Conservation (phyloP, 1,140 invertebrate species). For the Penaeus indicus region DNA sequence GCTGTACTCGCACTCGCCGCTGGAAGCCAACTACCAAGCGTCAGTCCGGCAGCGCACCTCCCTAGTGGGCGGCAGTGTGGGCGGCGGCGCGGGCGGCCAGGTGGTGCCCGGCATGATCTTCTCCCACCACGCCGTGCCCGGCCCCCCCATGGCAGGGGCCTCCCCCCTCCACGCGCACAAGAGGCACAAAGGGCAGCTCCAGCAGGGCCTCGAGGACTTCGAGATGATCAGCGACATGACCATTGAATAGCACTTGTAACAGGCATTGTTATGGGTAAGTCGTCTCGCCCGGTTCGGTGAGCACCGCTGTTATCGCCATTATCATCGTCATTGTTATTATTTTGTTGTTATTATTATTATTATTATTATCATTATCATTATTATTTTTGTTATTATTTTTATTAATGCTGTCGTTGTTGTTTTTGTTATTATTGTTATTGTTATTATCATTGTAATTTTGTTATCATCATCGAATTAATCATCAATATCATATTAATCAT, state of each 20-base stretch:
- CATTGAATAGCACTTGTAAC: slow-evolving; percentile 1
- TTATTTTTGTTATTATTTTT: background rate
- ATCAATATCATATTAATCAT: background rate
- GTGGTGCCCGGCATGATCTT: slow-evolving; percentile 31
- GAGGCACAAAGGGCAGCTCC: slow-evolving; percentile 35
- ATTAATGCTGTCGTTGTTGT: background rate
- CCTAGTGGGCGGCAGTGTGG: background rate
- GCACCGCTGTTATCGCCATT: background rate
- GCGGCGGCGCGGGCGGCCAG: slow-evolving; percentile 26
- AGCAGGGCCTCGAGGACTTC: slow-evolving; percentile 19
- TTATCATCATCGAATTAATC: background rate
- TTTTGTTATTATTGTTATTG: background rate
- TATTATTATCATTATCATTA: background rate
- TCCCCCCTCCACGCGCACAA: slow-evolving; percentile 37
- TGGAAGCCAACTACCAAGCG: slow-evolving; percentile 26
- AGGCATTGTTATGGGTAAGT: slow-evolving; percentile 27
- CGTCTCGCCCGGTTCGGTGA: background rate
- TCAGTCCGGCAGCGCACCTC: background rate
- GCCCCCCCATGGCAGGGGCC: background rate
- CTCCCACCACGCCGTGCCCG: background rate
- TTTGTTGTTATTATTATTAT: background rate
- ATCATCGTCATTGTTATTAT: background rate
- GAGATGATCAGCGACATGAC: slow-evolving; percentile 35
- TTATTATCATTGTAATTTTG: background rate
- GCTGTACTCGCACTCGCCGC: slow-evolving; percentile 25